Conservation (phyloP, 2,797 vertebrate species). For the Tiaroga cobitis region DNA sequence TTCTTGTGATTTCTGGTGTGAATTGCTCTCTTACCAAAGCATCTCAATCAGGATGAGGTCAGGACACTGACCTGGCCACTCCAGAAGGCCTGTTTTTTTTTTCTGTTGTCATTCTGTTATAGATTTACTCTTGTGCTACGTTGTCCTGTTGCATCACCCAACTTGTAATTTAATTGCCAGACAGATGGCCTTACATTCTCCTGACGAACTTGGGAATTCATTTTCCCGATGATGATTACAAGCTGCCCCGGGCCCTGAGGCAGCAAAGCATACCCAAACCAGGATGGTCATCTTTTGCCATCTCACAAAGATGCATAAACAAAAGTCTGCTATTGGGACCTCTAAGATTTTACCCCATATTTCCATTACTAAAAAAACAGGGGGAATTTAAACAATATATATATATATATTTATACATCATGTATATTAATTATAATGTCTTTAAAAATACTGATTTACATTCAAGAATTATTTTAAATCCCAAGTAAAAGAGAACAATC, state of each 20-base stretch:
- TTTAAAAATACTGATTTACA: neutral
- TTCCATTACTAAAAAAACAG: neutral
- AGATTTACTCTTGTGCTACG: neutral
- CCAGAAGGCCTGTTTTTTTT: neutral
- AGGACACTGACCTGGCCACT: neutral
- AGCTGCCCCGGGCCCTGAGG: conserved; percentile 13
- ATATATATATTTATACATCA: no score
- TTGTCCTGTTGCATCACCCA: conserved; percentile 3
- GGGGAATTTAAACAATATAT: no score
- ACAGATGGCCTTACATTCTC: conserved; percentile 15
- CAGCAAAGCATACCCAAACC: neutral
- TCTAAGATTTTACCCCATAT: neutral
- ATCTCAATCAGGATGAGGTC: conserved; percentile 6
- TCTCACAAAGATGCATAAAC: neutral
- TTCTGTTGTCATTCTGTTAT: neutral
- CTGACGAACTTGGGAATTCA: neutral
- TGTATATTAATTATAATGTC: no score
- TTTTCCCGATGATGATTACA: conserved; percentile 13
- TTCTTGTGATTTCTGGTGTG: neutral
- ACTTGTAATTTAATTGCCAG: neutral
- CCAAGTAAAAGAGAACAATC: neutral
- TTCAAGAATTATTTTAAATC: neutral
- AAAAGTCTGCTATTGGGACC: neutral
- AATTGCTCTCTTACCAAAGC: conserved; percentile 5
- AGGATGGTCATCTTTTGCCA: neutral